phyloP scores from a whole-genome alignment of 2,113 vertebrate genomes.

The Brachyhypopomus gauderio region DNA sequence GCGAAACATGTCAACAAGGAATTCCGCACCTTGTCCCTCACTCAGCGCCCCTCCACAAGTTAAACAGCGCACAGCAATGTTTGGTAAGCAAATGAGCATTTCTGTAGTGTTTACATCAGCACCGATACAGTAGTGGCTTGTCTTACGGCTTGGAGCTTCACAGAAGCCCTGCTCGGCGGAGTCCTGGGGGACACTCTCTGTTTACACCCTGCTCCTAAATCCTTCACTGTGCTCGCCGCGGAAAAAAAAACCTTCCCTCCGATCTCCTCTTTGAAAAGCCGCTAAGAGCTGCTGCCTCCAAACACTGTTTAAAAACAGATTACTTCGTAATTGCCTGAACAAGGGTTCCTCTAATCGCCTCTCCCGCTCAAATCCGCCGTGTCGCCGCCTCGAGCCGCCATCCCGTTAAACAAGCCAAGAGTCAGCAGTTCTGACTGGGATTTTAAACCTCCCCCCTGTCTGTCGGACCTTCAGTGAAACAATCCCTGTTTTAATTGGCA shows the following conservation, averaged over 20 bases:
- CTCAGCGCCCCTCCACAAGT: constrained; percentile 8
- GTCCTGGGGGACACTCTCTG: constrained; percentile 44
- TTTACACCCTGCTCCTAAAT: constrained; percentile 52
- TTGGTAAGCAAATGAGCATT: constrained; percentile 48
- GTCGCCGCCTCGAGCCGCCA: constrained; percentile 50
- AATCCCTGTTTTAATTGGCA: constrained; percentile 34
- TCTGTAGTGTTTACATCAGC: constrained; percentile 46
- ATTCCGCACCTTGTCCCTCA: constrained; percentile 21
- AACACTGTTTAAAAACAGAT: constrained; percentile 61
- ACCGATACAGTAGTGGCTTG: constrained; percentile 33
- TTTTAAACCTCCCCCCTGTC: constrained; percentile 45
- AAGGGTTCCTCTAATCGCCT: constrained; percentile 57
- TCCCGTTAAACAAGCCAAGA: constrained; percentile 39
- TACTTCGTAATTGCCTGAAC: constrained; percentile 59
- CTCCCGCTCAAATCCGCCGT: constrained; percentile 56
- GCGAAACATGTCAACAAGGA: constrained; percentile 33
- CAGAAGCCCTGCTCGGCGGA: constrained; percentile 11
- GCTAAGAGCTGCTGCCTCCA: constrained; percentile 50
- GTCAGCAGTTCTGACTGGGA: constrained; percentile 30
- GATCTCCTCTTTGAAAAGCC: constrained; percentile 43
- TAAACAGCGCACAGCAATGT: constrained; percentile 31
- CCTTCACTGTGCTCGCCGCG: constrained; percentile 38
- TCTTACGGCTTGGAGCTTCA: constrained; percentile 7
- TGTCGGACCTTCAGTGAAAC: constrained; percentile 36
- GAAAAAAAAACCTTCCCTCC: constrained; percentile 7